Percentiles rank a stretch among this genome's conserved stretches.
These are phyloP conservation scores for Ondatra zibethicus DNA, from an alignment of 2,113 vertebrate species.

Conservation along the genomic window DNA sequence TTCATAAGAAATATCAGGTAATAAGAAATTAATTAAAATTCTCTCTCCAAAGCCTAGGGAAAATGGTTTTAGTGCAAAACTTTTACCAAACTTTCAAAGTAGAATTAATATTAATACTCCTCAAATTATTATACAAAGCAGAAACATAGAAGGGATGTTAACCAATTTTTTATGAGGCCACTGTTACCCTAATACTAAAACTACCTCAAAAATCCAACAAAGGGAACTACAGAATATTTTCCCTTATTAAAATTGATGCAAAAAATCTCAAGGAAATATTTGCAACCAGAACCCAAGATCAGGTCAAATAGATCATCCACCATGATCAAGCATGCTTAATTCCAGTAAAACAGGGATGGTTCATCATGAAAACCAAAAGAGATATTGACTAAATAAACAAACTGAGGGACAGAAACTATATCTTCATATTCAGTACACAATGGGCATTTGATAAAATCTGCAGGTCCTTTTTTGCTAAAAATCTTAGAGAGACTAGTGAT, in stretches of 20 bases:
- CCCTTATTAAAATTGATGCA: not conserved
- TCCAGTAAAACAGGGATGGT: not conserved
- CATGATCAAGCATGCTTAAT: not conserved
- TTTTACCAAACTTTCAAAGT: not conserved
- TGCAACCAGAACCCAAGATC: not conserved
- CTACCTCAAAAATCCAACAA: not conserved
- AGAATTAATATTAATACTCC: not conserved
- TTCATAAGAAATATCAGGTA: not conserved
- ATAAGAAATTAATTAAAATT: constrained; percentile 10
- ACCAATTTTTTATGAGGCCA: not conserved
- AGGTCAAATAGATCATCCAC: not conserved
- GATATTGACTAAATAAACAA: not conserved
- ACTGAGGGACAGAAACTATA: not conserved
- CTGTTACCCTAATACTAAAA: not conserved
- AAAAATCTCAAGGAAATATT: not conserved
- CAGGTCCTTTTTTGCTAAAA: not conserved
- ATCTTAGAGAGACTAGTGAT: not conserved
- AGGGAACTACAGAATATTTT: not conserved
- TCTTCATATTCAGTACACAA: too few relatives aligned
- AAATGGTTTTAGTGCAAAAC: not conserved
- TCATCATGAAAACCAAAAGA: too few relatives aligned
- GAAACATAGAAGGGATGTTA: not conserved
- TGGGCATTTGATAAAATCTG: not conserved
- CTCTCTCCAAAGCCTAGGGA: not conserved
- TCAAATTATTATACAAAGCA: not conserved